A percentile compares a stretch with the other conserved stretches of the same genome.
Conservation (phyloP, 2,888 invertebrate species). For the Harpagoxenus sublaevis region DNA sequence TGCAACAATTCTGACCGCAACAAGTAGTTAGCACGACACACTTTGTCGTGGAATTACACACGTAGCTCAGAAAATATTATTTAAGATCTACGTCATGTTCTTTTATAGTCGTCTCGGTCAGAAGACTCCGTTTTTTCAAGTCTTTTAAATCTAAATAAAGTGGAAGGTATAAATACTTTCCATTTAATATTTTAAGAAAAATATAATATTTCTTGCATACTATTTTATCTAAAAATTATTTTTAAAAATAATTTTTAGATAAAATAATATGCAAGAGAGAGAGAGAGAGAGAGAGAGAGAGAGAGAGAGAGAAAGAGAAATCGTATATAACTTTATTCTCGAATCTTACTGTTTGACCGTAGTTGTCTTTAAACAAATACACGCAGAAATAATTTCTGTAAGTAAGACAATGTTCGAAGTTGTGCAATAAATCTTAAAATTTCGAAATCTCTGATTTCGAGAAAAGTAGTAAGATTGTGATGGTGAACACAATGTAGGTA, state of each 20-base stretch:
- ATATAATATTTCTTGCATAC: background rate
- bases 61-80: slow-evolving; percentile 22
- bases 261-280: too few species aligned
- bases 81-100: slow-evolving; percentile 1
- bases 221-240: background rate
- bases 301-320: too few species aligned
- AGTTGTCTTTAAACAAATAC: background rate
- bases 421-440: background rate
- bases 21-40: slow-evolving; percentile 44
- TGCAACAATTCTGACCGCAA: slow-evolving; percentile 35
- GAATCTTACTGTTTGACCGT: background rate
- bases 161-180: background rate
- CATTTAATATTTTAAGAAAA: background rate
- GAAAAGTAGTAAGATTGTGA: background rate
- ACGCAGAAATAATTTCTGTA: background rate
- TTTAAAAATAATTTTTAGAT: too few species aligned
- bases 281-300: too few species aligned
- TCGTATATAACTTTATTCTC: background rate
- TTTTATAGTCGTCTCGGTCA: background rate
- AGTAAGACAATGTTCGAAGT: background rate
- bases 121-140: background rate
- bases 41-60: background rate
- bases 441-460: background rate
- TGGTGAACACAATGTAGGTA: background rate
- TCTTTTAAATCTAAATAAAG: background rate